Evolutionary conservation across 1,140 invertebrate genomes (phyloP).

Genomic region (Ctenoplectra terminalis): DNA sequence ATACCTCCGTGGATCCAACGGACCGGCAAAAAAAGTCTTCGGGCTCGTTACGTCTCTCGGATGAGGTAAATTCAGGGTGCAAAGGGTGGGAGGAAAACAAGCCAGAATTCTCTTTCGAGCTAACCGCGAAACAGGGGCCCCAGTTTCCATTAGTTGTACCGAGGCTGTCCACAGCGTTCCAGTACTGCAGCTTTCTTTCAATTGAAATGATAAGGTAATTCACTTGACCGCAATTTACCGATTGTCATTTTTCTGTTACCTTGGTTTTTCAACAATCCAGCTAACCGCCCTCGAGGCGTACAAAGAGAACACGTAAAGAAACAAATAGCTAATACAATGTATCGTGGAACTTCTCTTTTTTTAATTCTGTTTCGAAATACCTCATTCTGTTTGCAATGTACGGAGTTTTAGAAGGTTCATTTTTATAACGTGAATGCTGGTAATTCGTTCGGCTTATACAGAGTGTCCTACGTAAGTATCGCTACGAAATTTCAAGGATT

Average conservation of each 20-base stretch:
- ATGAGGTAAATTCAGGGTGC: conserved; percentile 59
- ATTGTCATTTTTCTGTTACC: neutral
- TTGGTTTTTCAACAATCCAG: neutral
- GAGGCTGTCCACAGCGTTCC: neutral
- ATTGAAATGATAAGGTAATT: conserved; percentile 26
- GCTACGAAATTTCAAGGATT: no score
- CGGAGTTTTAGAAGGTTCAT: rapidly evolving
- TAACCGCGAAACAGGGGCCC: conserved; percentile 19
- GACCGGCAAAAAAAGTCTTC: conserved; percentile 59
- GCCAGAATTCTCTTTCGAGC: conserved; percentile 34
- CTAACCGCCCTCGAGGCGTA: neutral
- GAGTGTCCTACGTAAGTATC: no score
- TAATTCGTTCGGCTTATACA: no score
- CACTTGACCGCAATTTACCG: conserved; percentile 49
- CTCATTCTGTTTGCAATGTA: no score
- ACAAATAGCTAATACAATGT: neutral
- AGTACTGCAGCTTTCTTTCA: conserved; percentile 34
- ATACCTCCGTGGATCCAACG: conserved; percentile 56
- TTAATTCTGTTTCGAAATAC: no score
- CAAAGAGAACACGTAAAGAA: neutral
- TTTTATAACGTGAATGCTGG: no score
- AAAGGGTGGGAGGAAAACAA: conserved; percentile 54
- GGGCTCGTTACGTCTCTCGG: conserved; percentile 58
- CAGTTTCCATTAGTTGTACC: conserved; percentile 48
- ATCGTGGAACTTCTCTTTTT: no score